Evolutionary conservation across 2,797 vertebrate genomes (phyloP), one percentile per base, ranked within the genome.

Genomic region (Synaphobranchus kaupii): DNA sequence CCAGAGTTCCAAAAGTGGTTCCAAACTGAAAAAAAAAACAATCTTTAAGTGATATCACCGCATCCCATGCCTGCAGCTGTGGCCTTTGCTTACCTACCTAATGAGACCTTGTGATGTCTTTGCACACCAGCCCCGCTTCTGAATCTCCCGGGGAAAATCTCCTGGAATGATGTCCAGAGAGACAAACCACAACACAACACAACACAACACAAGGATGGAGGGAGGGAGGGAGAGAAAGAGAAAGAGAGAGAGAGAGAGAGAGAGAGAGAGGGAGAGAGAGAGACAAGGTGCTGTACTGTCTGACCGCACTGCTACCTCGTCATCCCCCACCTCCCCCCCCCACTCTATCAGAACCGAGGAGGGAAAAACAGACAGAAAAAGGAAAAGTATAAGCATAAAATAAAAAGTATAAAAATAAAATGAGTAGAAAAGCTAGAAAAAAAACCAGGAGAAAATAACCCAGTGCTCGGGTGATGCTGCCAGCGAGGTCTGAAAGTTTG

Each of bases 31-130:
- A 86, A 86, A 76, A 54, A n/a, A n/a, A 39, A 39, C 39, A 0
- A 39, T 39, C 12, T 7, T 47, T 8, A 44, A 44, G 4, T 80
- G 76, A 47, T 54, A 83, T 54, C n/a, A 90, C 93, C 92, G 85
- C 88, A 50, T 90, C 90, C 87, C 92, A 92, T 92, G 3, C 17
- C 92, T 91, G 85, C 91, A 93, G 93, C 90, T 93, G 90, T 90
- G 93, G 93, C 93, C 94, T 93, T 93, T 91, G 92, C 94, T 95
- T 94, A 94, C 93, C 95, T 94, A 94, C 93, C 95, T 95, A 95
- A 96, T 94, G 93, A 95, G 94, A 94, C 94, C 93, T 58, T 89
- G 78, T 87, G 91, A 92, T 92, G 89, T 93, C 94, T 93, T 92
- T 90, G 92, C 88, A 86, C 87, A 87, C 89, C 90, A 89, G 89